Evolutionary conservation across 2,888 invertebrate genomes (phyloP), one percentile per base, ranked within the genome.

Genomic region (Spodoptera exigua): DNA sequence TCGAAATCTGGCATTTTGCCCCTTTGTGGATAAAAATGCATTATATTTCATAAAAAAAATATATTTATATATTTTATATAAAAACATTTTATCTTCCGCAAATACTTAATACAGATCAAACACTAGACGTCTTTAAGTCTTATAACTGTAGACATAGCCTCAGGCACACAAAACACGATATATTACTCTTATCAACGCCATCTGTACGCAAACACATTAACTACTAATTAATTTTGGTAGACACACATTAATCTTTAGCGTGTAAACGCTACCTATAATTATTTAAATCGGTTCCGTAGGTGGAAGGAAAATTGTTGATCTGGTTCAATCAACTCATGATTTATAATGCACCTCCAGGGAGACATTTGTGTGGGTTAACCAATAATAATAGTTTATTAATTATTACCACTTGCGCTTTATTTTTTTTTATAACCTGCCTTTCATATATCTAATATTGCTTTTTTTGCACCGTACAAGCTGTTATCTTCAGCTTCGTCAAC

Each of bases 181-280:
- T 66, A 72, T 70, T 79, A 67, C 74, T 9, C 69, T 75, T 73
- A 73, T 70, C 65, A 40, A 47, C 27, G 27, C 27, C 27, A 27
- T 27, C 27, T 27, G 9, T 45, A 47, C 56, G 21, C 60, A 67
- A 67, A 78, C 61, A 63, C 66, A 76, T 70, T 72, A 27, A 63
- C 34, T 36, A 67, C 69, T 73, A 73, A 78, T 75, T 79, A 76
- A 78, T 78, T 64, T 77, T 70, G 51, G 49, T 47, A 48, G 51
- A 51, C 36, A 35, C 44, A 16, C 64, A 75, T 73, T 51, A 35
- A 60, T 78, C 65, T 52, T 36, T 49, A 16, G 14, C 41, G 55
- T 53, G 60, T 53, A 57, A 60, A 66, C 27, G 27, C 27, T 27
- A 66, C 53, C 40, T 57, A 49, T 58, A 46, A 62, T 67, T 56